A percentile compares a stretch with the other conserved stretches of the same genome.
Evolutionary conservation across 2,888 invertebrate species (phyloP).

Genomic region (Torymus tubicola): DNA sequence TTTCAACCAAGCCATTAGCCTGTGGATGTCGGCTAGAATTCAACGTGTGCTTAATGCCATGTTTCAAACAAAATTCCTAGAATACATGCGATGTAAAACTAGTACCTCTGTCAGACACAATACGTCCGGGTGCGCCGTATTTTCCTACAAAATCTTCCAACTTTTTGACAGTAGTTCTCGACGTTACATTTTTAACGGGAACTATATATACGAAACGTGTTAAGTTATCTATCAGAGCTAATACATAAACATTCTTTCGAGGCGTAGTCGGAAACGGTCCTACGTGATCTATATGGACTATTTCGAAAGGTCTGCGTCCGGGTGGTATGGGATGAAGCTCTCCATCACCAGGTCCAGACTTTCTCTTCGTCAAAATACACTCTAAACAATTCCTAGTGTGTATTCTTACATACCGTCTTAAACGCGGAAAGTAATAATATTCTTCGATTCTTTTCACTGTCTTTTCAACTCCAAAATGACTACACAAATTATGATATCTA

Average conservation of each 20-base stretch:
- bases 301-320: constrained; percentile 55
- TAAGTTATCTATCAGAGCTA: constrained; percentile 58
- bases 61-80: constrained; percentile 52
- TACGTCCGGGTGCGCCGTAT: constrained; percentile 58
- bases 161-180: constrained; percentile 38
- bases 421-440: constrained; percentile 28
- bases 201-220: constrained; percentile 57
- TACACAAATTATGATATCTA: constrained; percentile 16
- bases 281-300: constrained; percentile 59
- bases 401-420: constrained; percentile 13
- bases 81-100: constrained; percentile 54
- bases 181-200: constrained; percentile 35
- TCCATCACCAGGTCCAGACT: constrained; percentile 18
- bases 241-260: constrained; percentile 52
- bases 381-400: constrained; percentile 25
- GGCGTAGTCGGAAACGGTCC: constrained; percentile 58
- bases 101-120: constrained; percentile 61
- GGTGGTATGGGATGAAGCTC: constrained; percentile 39
- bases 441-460: neutral
- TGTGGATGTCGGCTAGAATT: constrained; percentile 60
- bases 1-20: constrained; percentile 59
- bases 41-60: constrained; percentile 55
- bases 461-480: constrained; percentile 20
- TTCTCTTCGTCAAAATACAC: constrained; percentile 20
- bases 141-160: constrained; percentile 57